Conservation (phyloP, 2,888 invertebrate species). For the Allygus modestus region DNA sequence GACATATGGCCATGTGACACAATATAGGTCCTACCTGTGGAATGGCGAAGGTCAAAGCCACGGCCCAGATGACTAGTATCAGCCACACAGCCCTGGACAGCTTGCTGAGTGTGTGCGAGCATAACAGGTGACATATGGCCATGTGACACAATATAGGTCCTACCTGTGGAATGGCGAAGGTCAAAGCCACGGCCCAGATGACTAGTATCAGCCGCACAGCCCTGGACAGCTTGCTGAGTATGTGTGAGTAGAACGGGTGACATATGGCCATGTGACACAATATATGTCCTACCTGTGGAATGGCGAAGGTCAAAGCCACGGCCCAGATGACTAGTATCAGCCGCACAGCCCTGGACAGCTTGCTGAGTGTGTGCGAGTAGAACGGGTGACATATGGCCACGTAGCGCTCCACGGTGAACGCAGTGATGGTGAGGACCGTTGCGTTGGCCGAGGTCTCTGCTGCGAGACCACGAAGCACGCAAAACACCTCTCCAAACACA, state of each 20-base stretch:
- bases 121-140: constrained; percentile 84
- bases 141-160: not conserved
- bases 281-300: constrained; percentile 83
- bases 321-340: constrained; percentile 91
- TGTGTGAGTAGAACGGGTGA: constrained; percentile 85
- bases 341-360: constrained; percentile 89
- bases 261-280: constrained; percentile 93
- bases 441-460: constrained; percentile 90
- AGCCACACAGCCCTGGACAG: constrained; percentile 89
- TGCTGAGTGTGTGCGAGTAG: constrained; percentile 89
- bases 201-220: constrained; percentile 88
- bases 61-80: constrained; percentile 87
- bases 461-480: constrained; percentile 85
- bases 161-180: constrained; percentile 85
- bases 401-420: constrained; percentile 92
- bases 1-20: constrained; percentile 79
- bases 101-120: constrained; percentile 90
- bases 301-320: constrained; percentile 83
- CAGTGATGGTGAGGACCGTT: constrained; percentile 87
- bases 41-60: constrained; percentile 84
- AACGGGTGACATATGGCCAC: constrained; percentile 90
- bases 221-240: constrained; percentile 91
- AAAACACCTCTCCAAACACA: constrained; percentile 87
- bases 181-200: constrained; percentile 88
- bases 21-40: constrained; percentile 78